phyloP scores from a whole-genome alignment of 2,113 vertebrate species.

The Ailurus styani region DNA sequence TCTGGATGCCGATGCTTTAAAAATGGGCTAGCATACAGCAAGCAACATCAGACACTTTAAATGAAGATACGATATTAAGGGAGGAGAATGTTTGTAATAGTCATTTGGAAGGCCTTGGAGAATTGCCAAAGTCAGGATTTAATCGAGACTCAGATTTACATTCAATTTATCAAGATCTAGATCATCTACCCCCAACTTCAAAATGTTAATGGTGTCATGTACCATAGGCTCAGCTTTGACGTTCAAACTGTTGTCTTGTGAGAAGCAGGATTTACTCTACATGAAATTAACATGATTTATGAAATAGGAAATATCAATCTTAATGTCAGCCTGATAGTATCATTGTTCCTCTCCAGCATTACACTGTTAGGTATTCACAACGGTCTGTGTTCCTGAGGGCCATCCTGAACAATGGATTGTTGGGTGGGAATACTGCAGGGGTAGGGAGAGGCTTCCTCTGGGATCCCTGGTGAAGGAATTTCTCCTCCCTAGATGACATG shows the following conservation, averaged over 20 bases:
- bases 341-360: background rate
- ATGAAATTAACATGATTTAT: background rate
- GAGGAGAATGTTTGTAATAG: background rate
- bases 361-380: background rate
- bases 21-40: background rate
- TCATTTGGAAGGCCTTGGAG: background rate
- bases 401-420: fast-evolving
- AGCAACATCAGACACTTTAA: background rate
- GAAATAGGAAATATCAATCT: background rate
- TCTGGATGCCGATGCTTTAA: background rate
- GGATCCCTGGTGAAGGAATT: background rate
- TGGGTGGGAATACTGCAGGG: background rate
- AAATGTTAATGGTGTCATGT: background rate
- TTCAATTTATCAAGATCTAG: background rate
- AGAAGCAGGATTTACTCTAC: background rate
- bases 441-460: background rate
- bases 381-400: background rate
- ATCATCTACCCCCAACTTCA: background rate
- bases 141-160: background rate
- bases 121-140: background rate
- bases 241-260: background rate
- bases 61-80: background rate
- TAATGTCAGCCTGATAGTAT: background rate
- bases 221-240: background rate
- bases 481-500: background rate